Evolutionary conservation across 2,888 invertebrate species (phyloP).

Genomic region (Drosophila birchii): DNA sequence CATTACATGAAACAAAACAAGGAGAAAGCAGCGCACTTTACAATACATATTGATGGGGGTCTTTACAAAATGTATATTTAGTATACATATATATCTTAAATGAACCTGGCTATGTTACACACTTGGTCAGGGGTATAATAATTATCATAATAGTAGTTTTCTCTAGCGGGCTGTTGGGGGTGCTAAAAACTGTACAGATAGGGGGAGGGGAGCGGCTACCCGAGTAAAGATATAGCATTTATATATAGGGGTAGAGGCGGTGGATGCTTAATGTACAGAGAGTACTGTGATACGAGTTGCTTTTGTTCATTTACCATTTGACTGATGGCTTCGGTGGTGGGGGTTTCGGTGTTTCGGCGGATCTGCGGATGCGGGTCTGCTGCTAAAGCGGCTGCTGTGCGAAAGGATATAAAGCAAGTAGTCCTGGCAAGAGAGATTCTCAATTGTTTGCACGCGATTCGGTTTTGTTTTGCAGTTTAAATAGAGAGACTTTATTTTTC

Average conservation of each 20-base stretch:
- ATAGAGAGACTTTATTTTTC: slow-evolving; percentile 81
- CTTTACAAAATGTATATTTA: slow-evolving; percentile 53
- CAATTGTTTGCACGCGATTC: slow-evolving; percentile 29
- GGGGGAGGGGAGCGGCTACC: not conserved
- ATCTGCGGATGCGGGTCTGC: slow-evolving; percentile 25
- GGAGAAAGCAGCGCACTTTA: slow-evolving; percentile 68
- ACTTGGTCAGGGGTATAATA: slow-evolving; percentile 14
- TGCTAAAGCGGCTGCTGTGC: slow-evolving; percentile 43
- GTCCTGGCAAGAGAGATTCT: slow-evolving; percentile 43
- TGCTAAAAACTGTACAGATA: slow-evolving; percentile 45
- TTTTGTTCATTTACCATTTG: slow-evolving; percentile 71
- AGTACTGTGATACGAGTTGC: slow-evolving; percentile 58
- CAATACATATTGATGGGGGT: slow-evolving; percentile 55
- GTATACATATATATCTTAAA: slow-evolving; percentile 49
- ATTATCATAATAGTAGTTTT: slow-evolving; percentile 20
- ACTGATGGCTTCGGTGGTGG: slow-evolving; percentile 36
- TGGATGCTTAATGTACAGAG: slow-evolving; percentile 66
- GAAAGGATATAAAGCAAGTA: slow-evolving; percentile 49
- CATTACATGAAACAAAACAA: slow-evolving; percentile 45
- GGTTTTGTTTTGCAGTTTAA: slow-evolving; percentile 73
- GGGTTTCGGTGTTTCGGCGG: slow-evolving; percentile 9
- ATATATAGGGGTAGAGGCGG: slow-evolving; percentile 6
- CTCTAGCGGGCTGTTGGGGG: slow-evolving; percentile 29
- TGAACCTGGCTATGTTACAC: slow-evolving; percentile 69
- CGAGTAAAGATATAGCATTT: slow-evolving; percentile 6